phyloP scores from a whole-genome alignment of 1,140 invertebrate genomes.

The Brachionus sp. region DNA sequence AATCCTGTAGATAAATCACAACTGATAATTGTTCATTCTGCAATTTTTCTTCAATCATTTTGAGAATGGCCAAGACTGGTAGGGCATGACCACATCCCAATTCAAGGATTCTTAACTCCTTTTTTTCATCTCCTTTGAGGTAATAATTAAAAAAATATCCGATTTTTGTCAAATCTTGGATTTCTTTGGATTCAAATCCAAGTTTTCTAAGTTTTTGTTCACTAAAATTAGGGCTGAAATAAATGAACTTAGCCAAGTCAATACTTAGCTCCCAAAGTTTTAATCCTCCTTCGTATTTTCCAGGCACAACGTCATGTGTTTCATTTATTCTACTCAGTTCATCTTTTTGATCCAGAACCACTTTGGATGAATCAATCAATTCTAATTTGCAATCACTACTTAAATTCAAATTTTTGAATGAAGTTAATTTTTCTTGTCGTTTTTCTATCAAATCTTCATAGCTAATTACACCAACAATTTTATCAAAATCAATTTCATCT shows the following conservation, averaged over 20 bases:
- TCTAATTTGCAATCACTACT: not conserved
- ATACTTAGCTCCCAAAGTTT: conserved; percentile 44
- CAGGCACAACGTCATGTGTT: conserved; percentile 25
- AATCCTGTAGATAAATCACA: conserved; percentile 33
- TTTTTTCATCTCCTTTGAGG: not conserved
- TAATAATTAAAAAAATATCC: not conserved
- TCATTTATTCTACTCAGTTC: conserved; percentile 10
- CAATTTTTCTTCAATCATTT: not conserved
- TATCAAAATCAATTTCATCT: not conserved
- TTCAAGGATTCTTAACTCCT: conserved; percentile 10
- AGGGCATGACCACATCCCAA: conserved; percentile 26
- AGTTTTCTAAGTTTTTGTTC: not conserved
- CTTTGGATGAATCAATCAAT: not conserved
- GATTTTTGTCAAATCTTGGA: not conserved
- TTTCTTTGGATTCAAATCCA: not conserved
- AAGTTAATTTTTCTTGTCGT: not conserved
- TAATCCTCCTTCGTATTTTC: conserved; percentile 37
- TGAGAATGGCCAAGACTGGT: not conserved
- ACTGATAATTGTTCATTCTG: not conserved
- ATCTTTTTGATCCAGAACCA: not conserved
- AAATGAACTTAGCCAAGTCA: conserved; percentile 21
- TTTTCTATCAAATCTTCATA: not conserved
- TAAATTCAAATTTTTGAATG: not conserved
- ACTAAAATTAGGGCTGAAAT: not conserved
- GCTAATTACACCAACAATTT: not conserved